These are phyloP conservation scores for Nyleta sp. DNA, from an alignment of 2,888 invertebrate genomes.

Conservation along the genomic window DNA sequence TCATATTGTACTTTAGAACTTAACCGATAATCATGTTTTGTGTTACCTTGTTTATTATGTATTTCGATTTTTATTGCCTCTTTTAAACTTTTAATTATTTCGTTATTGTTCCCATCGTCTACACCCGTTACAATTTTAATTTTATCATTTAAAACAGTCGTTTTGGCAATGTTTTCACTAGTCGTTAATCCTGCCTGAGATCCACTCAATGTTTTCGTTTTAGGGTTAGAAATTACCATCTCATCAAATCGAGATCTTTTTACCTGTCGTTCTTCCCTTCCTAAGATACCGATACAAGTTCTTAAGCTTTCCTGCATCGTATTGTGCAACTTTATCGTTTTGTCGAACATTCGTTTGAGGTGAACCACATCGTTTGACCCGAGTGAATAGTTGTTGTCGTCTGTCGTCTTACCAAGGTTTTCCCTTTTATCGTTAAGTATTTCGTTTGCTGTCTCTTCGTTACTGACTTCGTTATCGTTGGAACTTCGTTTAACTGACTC, in stretches of 20 bases:
- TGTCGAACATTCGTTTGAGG: background rate
- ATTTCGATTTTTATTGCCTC: background rate
- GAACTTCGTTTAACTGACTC: too few species aligned
- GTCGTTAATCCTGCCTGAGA: background rate
- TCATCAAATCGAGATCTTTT: background rate
- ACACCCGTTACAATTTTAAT: background rate
- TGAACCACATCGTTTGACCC: background rate
- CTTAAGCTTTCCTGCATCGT: background rate
- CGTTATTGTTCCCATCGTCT: background rate
- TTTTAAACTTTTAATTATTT: background rate
- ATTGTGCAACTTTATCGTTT: background rate
- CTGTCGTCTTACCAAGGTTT: too few species aligned
- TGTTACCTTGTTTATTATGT: background rate
- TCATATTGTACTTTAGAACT: constrained; percentile 8
- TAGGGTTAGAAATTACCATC: background rate
- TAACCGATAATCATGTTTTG: background rate
- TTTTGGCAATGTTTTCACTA: background rate
- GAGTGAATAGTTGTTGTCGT: too few species aligned
- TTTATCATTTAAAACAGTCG: background rate
- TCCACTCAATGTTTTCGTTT: background rate
- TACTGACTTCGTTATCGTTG: background rate
- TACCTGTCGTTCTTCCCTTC: background rate
- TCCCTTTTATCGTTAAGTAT: too few species aligned
- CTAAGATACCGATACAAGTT: background rate
- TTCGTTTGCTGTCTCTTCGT: background rate